These are phyloP conservation scores for Melanostoma mellinum DNA, from an alignment of 2,888 invertebrate species.

Conservation along the genomic window DNA sequence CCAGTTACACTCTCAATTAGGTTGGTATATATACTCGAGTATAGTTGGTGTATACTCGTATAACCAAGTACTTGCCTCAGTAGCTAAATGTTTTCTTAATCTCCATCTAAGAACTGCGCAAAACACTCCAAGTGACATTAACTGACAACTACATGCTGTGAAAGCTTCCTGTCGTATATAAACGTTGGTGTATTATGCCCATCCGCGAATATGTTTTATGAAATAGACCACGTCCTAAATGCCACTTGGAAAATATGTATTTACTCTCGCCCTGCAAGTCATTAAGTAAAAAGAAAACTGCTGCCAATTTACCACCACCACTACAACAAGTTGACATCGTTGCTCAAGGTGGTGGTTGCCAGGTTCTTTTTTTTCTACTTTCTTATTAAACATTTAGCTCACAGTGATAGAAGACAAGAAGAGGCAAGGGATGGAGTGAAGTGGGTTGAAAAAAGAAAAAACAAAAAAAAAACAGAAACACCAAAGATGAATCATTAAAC, in stretches of 20 bases:
- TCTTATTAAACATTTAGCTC: constrained; percentile 62
- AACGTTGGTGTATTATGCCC: not conserved
- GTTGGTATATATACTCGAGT: not conserved
- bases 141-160: constrained; percentile 38
- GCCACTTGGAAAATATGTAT: constrained; percentile 19
- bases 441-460: not conserved
- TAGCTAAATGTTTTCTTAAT: constrained; percentile 1
- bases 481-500: constrained; percentile 50
- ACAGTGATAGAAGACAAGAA: not conserved
- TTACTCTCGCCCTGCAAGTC: constrained; percentile 14
- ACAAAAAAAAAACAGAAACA: not conserved
- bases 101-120: constrained; percentile 17
- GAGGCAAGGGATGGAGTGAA: not conserved
- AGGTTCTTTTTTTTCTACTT: constrained; percentile 25
- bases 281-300: constrained; percentile 26
- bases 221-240: constrained; percentile 64
- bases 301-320: constrained; percentile 49
- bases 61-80: not conserved
- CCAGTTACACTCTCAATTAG: not conserved
- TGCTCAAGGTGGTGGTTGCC: constrained; percentile 37
- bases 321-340: not conserved
- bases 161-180: constrained; percentile 16
- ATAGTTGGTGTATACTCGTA: too few species aligned
- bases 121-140: constrained; percentile 40
- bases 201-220: constrained; percentile 31